Conservation (phyloP, 2,888 invertebrate species). For the Temnothorax unifasciatus region DNA sequence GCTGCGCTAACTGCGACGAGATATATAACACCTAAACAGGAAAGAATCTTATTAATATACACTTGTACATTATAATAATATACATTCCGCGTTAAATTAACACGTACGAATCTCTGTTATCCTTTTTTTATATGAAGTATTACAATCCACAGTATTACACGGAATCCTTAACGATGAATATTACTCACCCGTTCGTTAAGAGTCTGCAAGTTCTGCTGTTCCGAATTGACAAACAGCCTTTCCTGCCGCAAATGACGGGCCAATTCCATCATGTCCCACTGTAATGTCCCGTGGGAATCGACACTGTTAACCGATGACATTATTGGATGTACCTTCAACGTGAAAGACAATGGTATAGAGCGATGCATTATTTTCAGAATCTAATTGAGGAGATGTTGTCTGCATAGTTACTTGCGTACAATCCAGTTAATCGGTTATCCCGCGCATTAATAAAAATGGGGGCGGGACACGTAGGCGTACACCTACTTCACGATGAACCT, state of each 20-base stretch:
- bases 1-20: conserved; percentile 89
- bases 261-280: conserved; percentile 89
- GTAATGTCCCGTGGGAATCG: conserved; percentile 83
- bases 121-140: neutral
- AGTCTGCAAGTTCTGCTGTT: conserved; percentile 93
- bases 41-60: neutral
- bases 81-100: neutral
- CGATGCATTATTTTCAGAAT: neutral
- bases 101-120: neutral
- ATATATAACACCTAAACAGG: conserved; percentile 86
- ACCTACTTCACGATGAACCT: neutral
- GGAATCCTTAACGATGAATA: neutral
- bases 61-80: too few relatives aligned
- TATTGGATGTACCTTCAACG: conserved; percentile 59
- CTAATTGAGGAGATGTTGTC: neutral
- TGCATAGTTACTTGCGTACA: conserved; percentile 39
- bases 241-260: conserved; percentile 93
- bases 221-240: conserved; percentile 94
- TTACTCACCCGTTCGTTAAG: conserved; percentile 91
- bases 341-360: neutral
- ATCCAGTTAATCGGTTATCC: conserved; percentile 35
- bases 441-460: conserved; percentile 18
- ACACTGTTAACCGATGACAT: conserved; percentile 85
- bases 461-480: too few relatives aligned
- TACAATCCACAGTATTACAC: neutral